phyloP scores from a whole-genome alignment of 2,797 vertebrate species.

The Peromyscus nudipes region DNA sequence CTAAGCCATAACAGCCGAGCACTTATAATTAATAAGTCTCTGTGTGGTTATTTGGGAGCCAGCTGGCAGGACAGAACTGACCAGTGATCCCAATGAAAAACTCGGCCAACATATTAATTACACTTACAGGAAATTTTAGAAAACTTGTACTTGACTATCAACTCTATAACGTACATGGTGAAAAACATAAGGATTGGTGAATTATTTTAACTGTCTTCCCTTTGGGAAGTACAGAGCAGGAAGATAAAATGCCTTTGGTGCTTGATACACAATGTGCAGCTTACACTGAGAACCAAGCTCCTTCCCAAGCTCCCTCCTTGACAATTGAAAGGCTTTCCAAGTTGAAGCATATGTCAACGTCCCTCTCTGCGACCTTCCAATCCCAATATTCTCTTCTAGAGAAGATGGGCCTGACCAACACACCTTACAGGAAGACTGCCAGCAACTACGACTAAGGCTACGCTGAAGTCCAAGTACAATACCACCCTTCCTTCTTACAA shows the following conservation, averaged over 20 bases:
- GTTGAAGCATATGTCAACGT: background rate
- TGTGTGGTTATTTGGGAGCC: background rate
- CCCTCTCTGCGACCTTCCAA: background rate
- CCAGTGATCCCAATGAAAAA: background rate
- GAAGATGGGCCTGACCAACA: background rate
- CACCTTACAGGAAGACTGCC: background rate
- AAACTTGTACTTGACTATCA: background rate
- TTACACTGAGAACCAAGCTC: background rate
- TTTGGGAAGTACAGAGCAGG: background rate
- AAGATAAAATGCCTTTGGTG: constrained; percentile 25
- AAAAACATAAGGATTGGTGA: background rate
- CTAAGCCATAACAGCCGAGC: background rate
- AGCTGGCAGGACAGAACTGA: background rate
- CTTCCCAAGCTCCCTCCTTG: background rate
- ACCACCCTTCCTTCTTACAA: background rate
- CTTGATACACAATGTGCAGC: background rate
- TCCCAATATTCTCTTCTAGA: background rate
- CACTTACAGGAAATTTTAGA: constrained; percentile 2
- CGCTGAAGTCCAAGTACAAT: background rate
- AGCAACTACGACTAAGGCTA: background rate
- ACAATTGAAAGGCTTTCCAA: constrained; percentile 10
- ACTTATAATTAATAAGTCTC: background rate
- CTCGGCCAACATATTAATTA: background rate
- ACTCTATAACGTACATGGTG: background rate
- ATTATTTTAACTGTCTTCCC: background rate